phyloP scores from a whole-genome alignment of 2,888 invertebrate genomes.

The Uropetala carovei region DNA sequence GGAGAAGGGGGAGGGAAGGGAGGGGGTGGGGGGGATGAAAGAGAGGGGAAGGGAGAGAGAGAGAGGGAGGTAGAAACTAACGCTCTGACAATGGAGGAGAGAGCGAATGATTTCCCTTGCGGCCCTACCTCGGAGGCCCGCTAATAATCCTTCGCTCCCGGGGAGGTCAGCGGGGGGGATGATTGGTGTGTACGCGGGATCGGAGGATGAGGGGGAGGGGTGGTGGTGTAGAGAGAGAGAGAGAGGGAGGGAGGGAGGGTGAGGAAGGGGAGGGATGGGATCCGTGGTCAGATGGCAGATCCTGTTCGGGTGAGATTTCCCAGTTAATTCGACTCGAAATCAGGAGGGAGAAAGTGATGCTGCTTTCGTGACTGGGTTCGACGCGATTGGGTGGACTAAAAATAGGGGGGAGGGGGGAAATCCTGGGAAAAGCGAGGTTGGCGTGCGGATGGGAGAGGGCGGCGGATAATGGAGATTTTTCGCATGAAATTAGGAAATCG shows the following conservation, averaged over 20 bases:
- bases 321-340: constrained; percentile 43
- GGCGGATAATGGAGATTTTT: not conserved
- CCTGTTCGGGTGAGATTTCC: constrained; percentile 40
- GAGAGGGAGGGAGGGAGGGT: not conserved
- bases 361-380: not conserved
- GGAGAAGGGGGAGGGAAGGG: not conserved
- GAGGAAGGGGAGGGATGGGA: not conserved
- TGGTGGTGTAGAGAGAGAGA: too few relatives aligned
- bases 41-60: not conserved
- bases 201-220: not conserved
- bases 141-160: constrained; percentile 58
- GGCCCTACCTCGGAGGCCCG: constrained; percentile 50
- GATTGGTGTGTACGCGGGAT: constrained; percentile 49
- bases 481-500: constrained; percentile 28
- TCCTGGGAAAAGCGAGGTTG: too few relatives aligned
- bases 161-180: constrained; percentile 45
- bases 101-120: constrained; percentile 50
- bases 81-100: constrained; percentile 45
- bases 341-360: constrained; percentile 60
- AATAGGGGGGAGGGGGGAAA: not conserved
- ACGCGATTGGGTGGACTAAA: not conserved
- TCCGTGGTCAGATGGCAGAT: not conserved
- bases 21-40: not conserved
- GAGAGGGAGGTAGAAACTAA: constrained; percentile 30
- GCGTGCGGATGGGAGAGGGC: not conserved